Evolutionary conservation across 2,888 invertebrate species (phyloP), one percentile per base, ranked within the genome.

Genomic region (Diarsia rubi): DNA sequence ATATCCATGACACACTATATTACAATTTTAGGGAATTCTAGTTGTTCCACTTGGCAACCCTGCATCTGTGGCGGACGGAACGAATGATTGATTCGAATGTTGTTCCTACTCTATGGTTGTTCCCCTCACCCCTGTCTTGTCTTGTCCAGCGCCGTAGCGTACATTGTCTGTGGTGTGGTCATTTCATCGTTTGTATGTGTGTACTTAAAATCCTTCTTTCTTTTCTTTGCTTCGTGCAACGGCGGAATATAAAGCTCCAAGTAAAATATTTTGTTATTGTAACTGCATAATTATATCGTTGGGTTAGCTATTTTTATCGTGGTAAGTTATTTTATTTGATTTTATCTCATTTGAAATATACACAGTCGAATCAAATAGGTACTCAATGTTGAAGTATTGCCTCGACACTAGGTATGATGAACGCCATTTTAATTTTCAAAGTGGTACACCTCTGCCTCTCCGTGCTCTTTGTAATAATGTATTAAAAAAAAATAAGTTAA

Each of bases 341-440:
- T 16, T 42, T 54, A 19, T 27, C 9, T 70, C 0, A 49, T 19
- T 8, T 42, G 16, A n/a, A 52, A 42, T 54, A 3, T 11, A 74
- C 19, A n/a, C 2, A 19, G 2, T 5, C n/a, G 42, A 49, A 49
- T 16, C 37, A 27, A 47, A 37, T 24, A 37, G 2, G 21, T 19
- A 37, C 0, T 44, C 1, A 2, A 6, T n/a, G 11, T 16, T 69
- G 21, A 24, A 16, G 6, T 37, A 37, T 24, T 24, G 12, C 9
- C 45, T 27, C 4, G n/a, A 44, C 37, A 16, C 37, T 19, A n/a
- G 31, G 19, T 31, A n/a, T 19, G 54, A n/a, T 71, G 42, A 62
- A 57, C 71, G 71, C 71, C 71, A 71, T 71, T 16, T 71, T 71
- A 74, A n/a, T 19, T 74, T 71, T 9, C 16, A 49, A 8, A 45